A percentile compares a stretch with the other conserved stretches of the same genome.
Conservation (phyloP, 2,888 invertebrate genomes). For the Philereme vetulata region DNA sequence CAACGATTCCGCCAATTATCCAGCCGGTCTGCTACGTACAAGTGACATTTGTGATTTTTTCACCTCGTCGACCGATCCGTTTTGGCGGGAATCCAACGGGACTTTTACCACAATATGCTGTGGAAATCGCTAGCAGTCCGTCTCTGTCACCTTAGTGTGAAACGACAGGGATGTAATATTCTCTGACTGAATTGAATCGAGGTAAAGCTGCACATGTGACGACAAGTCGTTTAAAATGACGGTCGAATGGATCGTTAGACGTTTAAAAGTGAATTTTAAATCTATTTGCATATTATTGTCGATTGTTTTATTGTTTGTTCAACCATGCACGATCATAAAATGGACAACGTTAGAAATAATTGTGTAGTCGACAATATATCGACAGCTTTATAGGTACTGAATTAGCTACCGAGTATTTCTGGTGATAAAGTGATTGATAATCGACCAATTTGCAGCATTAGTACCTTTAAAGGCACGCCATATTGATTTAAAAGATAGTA, state of each 20-base stretch:
- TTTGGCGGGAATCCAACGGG: constrained; percentile 37
- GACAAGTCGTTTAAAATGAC: constrained; percentile 17
- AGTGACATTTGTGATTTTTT: constrained; percentile 29
- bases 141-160: constrained; percentile 28
- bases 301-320: neutral
- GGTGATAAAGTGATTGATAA: neutral
- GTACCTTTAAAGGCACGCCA: constrained; percentile 4
- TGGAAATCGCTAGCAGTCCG: constrained; percentile 23
- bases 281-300: neutral
- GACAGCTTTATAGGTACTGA: neutral
- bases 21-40: constrained; percentile 31
- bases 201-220: constrained; percentile 25
- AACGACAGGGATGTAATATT: constrained; percentile 28
- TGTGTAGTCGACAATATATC: too few relatives aligned
- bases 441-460: neutral
- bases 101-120: constrained; percentile 32
- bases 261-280: neutral
- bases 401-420: constrained; percentile 1
- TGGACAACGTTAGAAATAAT: too few relatives aligned
- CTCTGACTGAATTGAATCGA: constrained; percentile 21
- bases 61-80: constrained; percentile 26
- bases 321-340: too few relatives aligned
- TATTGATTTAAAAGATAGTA: constrained; percentile 10
- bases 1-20: constrained; percentile 36
- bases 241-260: constrained; percentile 2